Conservation (phyloP, 2,888 invertebrate species). For the Cephus pulcher region DNA sequence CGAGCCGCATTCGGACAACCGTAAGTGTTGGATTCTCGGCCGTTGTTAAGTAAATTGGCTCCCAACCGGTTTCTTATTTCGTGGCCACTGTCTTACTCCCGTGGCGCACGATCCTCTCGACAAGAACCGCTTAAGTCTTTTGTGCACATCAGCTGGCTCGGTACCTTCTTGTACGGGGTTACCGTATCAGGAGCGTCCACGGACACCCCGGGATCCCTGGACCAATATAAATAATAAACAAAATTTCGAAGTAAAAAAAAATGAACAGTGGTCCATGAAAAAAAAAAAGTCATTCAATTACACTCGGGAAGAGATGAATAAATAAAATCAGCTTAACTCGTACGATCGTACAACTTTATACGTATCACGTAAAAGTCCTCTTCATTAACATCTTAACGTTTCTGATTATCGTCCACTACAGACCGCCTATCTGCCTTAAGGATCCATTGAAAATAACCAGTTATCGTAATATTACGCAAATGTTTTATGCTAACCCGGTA, state of each 20-base stretch:
- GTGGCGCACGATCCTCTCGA: conserved; percentile 30
- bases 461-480: background rate
- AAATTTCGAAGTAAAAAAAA: background rate
- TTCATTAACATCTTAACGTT: background rate
- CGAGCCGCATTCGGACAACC: conserved; percentile 49
- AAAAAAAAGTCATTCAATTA: background rate
- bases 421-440: background rate
- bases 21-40: conserved; percentile 65
- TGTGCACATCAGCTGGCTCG: background rate
- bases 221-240: background rate
- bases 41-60: conserved; percentile 67
- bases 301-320: background rate
- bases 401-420: background rate
- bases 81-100: conserved; percentile 65
- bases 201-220: background rate
- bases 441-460: background rate
- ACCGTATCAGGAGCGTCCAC: background rate
- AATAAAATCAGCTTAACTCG: background rate
- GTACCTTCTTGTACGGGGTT: background rate
- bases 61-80: conserved; percentile 66
- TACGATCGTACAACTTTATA: background rate
- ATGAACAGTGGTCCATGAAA: background rate
- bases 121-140: conserved; percentile 30
- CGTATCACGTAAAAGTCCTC: background rate
- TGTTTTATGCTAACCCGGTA: background rate